Evolutionary conservation across 2,888 invertebrate species (phyloP).

Genomic region (Eledona agricola): DNA sequence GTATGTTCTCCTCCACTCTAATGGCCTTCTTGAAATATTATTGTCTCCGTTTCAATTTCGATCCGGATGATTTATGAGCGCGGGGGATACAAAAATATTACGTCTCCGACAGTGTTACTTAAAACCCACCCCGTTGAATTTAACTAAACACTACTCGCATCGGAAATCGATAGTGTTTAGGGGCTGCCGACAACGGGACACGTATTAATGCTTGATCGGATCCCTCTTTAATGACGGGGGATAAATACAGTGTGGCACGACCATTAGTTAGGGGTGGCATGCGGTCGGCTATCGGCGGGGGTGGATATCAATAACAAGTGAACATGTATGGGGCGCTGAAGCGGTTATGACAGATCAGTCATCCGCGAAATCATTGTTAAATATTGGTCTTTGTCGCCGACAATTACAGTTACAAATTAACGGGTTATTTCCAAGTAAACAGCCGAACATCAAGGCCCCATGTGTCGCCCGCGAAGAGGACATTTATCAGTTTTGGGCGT

Average conservation of each 20-base stretch:
- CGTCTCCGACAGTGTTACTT: too few relatives aligned
- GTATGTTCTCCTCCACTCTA: constrained; percentile 51
- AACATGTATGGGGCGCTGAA: constrained; percentile 51
- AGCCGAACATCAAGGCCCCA: too few relatives aligned
- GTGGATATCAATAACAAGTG: constrained; percentile 54
- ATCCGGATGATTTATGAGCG: constrained; percentile 38
- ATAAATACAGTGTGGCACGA: constrained; percentile 36
- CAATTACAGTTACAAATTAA: constrained; percentile 55
- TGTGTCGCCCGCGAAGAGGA: too few relatives aligned
- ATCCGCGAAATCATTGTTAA: constrained; percentile 53
- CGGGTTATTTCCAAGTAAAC: constrained; percentile 35
- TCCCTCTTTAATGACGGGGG: constrained; percentile 37
- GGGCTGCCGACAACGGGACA: constrained; percentile 38
- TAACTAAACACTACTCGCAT: too few relatives aligned
- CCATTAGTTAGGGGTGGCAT: constrained; percentile 40
- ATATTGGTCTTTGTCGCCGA: constrained; percentile 47
- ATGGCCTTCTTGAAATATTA: constrained; percentile 58
- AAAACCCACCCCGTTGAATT: too few relatives aligned
- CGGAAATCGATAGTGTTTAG: constrained; percentile 34
- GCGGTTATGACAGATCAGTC: constrained; percentile 54
- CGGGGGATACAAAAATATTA: too few relatives aligned
- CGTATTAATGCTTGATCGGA: constrained; percentile 39
- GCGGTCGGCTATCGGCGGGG: constrained; percentile 42
- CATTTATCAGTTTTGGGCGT: too few relatives aligned
- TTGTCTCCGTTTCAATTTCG: constrained; percentile 52